phyloP scores from a whole-genome alignment of 2,797 vertebrate genomes.

The Galagoides demidoff region DNA sequence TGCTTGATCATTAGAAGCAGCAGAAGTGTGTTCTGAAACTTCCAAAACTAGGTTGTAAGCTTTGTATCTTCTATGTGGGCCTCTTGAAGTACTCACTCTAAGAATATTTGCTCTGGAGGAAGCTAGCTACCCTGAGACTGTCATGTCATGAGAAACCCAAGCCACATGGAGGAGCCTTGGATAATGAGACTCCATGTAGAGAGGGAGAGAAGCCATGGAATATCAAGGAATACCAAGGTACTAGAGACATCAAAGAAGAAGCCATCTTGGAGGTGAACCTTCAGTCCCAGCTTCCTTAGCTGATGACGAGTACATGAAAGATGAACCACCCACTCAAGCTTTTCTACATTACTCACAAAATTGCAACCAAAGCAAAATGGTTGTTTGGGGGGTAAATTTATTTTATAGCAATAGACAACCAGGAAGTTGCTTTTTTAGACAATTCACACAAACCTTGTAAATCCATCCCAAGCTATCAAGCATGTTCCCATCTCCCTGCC shows the following conservation, averaged over 20 bases:
- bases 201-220: background rate
- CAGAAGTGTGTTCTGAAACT: background rate
- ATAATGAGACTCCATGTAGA: background rate
- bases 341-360: conserved; percentile 13
- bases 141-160: background rate
- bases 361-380: background rate
- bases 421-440: background rate
- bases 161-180: background rate
- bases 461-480: background rate
- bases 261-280: background rate
- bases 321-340: background rate
- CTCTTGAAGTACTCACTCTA: background rate
- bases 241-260: background rate
- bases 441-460: conserved; percentile 10
- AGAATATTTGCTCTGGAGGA: background rate
- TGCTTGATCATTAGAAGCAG: background rate
- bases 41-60: background rate
- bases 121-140: background rate
- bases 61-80: background rate
- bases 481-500: background rate
- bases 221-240: background rate
- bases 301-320: background rate
- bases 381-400: background rate
- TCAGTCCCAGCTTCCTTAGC: background rate
- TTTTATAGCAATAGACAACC: background rate